phyloP scores from a whole-genome alignment of 1,140 invertebrate genomes.

The Ephestia elutella region DNA sequence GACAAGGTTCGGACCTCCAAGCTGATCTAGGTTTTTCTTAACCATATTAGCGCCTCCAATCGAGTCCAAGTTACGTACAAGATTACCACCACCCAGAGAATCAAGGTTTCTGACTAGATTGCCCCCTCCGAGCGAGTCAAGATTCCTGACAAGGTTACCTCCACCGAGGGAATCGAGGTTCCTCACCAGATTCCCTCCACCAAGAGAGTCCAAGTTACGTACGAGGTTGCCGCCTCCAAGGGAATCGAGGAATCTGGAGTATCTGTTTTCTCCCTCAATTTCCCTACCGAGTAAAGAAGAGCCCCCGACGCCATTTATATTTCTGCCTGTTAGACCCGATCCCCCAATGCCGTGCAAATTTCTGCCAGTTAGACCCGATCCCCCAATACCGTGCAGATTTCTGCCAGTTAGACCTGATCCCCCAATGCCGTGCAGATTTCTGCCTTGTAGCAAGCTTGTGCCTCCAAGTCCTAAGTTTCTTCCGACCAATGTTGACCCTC shows the following conservation, averaged over 20 bases:
- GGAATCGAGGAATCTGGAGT: constrained; percentile 46
- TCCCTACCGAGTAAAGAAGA: constrained; percentile 40
- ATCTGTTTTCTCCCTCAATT: constrained; percentile 44
- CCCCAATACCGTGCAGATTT: constrained; percentile 44
- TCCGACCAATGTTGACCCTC: constrained; percentile 33
- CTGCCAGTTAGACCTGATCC: constrained; percentile 34
- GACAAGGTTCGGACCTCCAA: constrained; percentile 69
- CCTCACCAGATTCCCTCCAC: constrained; percentile 57
- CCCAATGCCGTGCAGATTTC: constrained; percentile 44
- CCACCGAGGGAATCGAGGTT: constrained; percentile 54
- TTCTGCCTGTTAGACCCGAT: constrained; percentile 32
- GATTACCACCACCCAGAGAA: constrained; percentile 66
- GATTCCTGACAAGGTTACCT: constrained; percentile 7
- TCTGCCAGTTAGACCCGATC: constrained; percentile 29
- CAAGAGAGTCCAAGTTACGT: constrained; percentile 43
- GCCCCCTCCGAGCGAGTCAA: constrained; percentile 59
- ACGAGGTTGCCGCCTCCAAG: constrained; percentile 43
- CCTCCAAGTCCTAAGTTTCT: constrained; percentile 22
- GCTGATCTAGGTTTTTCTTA: constrained; percentile 68
- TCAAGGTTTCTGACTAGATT: constrained; percentile 62
- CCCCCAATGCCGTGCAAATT: constrained; percentile 45
- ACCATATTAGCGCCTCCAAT: constrained; percentile 65
- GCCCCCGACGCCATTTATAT: constrained; percentile 37
- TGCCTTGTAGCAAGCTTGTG: constrained; percentile 15
- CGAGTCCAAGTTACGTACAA: constrained; percentile 57